A percentile compares a stretch with the other conserved stretches of the same genome.
These are phyloP conservation scores for Glyptemys insculpta DNA, from an alignment of 2,797 vertebrate genomes.

Conservation along the genomic window DNA sequence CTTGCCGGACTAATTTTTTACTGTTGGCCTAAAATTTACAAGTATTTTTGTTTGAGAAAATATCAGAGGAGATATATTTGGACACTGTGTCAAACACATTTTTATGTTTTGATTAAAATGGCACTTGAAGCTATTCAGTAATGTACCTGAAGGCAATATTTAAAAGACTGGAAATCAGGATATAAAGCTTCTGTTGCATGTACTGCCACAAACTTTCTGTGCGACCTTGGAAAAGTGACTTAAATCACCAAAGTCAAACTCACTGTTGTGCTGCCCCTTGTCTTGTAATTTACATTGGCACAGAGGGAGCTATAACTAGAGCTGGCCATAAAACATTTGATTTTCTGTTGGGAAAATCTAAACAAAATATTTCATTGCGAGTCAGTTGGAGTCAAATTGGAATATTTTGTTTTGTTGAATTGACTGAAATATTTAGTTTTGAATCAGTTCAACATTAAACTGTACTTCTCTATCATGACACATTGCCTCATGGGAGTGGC, in stretches of 20 bases:
- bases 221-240: background rate
- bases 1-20: background rate
- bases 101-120: constrained; percentile 12
- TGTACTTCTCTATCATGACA: background rate
- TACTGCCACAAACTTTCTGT: background rate
- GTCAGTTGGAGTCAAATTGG: background rate
- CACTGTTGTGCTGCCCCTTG: background rate
- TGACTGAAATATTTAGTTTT: background rate
- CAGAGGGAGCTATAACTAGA: background rate
- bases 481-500: background rate
- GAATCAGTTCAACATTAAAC: background rate
- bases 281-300: background rate
- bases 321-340: background rate
- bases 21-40: background rate
- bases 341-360: background rate
- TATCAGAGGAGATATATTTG: background rate
- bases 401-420: background rate
- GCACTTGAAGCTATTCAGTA: background rate
- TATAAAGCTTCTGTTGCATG: background rate
- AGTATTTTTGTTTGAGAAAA: background rate
- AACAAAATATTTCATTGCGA: background rate
- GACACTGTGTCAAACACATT: background rate
- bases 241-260: background rate
- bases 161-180: background rate
- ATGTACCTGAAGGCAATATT: background rate